Conservation (phyloP, 2,113 vertebrate species). For the Macaca mulatta region DNA sequence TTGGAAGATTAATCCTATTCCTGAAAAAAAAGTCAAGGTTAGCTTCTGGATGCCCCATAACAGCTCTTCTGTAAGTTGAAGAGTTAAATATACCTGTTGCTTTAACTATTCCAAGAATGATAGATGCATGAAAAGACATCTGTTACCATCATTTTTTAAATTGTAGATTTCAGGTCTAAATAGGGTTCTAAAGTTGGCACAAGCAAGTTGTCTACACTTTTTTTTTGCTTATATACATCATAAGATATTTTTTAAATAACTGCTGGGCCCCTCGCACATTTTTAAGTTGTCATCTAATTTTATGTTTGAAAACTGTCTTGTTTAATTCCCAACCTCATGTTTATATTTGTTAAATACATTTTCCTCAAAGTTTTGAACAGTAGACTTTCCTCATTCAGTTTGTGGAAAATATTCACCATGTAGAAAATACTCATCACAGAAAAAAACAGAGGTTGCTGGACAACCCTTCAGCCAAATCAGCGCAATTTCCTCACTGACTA, state of each 20-base stretch:
- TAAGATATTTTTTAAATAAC: not conserved
- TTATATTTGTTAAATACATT: not conserved
- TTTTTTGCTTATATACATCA: not conserved
- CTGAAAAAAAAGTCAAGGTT: not conserved
- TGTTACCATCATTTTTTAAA: not conserved
- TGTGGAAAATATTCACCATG: slow-evolving; percentile 10
- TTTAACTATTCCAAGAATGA: not conserved
- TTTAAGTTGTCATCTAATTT: not conserved
- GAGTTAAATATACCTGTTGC: not conserved
- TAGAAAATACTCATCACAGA: not conserved
- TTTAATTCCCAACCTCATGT: not conserved
- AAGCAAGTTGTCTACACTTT: not conserved
- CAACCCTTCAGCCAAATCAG: not conserved
- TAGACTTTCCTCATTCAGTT: not conserved
- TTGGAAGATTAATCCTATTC: not conserved
- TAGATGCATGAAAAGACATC: not conserved
- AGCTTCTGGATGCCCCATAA: too few species aligned
- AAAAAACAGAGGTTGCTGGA: not conserved
- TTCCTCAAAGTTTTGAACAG: not conserved
- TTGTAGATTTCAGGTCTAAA: not conserved
- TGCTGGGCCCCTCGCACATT: not conserved
- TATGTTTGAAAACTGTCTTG: not conserved
- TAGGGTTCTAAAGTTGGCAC: not conserved
- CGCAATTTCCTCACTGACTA: not conserved
- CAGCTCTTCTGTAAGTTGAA: not conserved